Evolutionary conservation across 2,888 invertebrate species (phyloP), one percentile per base, ranked within the genome.

Genomic region (Amblyjoppa proteus): DNA sequence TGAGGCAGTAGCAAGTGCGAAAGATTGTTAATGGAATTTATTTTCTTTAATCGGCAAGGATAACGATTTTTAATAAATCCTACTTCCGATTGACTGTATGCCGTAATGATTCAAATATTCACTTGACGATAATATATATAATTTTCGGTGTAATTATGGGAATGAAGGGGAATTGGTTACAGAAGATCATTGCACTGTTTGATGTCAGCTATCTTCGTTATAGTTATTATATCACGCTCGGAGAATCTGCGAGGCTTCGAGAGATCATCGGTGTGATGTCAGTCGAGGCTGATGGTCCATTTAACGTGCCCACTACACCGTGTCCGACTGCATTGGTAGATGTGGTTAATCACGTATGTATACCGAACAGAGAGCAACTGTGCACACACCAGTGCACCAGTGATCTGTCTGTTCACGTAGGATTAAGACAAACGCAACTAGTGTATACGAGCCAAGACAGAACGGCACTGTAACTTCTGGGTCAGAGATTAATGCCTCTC

Each of bases 341-440:
- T 81, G 80, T 81, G 69, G 69, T 86, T 81, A 83, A 83, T 78
- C 74, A 68, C 81, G 61, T 53, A 20, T 79, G 61, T 70, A 34
- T 64, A 7, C 31, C 68, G 51, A 53, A 61, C 34, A 68, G 38
- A 70, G 16, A 31, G 16, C 56, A 58, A 41, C 31, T 64, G 25
- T 71, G 49, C 41, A 71, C 61, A 7, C 9, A 7, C 16, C 25
- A n/a, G 28, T 28, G 58, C 28, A 13, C 58, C 38, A 53, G 51
- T 61, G 49, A 64, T 75, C 51, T 49, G 71, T 70, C 64, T 45
- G 25, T 64, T 45, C 49, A 31, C 68, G 51, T 13, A 34, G 71
- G 83, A 86, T 81, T 81, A 83, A 86, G 86, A 85, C 64, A 73
- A 86, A 86, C 80, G 81, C 83, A 83, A 83, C 83, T 83, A 74